Percentiles rank a stretch among this genome's conserved stretches.
Conservation (phyloP, 2,888 invertebrate genomes). For the Pyrocoelia pectoralis region DNA sequence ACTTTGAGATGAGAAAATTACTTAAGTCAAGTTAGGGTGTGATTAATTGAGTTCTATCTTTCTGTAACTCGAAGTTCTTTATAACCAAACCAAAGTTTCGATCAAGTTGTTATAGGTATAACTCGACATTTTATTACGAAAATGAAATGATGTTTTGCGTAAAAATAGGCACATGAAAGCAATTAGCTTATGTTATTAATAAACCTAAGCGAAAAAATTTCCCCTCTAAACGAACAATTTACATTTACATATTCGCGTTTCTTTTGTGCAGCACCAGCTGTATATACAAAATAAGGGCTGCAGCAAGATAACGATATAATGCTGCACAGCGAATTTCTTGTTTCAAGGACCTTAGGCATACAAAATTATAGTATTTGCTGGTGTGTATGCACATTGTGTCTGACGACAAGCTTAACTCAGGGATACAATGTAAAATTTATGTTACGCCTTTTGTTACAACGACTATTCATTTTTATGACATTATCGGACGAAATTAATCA, state of each 20-base stretch:
- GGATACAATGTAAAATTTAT: not conserved
- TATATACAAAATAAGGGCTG: not conserved
- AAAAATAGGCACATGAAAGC: too few relatives aligned
- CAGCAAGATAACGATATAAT: not conserved
- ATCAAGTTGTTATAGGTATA: too few relatives aligned
- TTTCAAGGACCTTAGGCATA: not conserved
- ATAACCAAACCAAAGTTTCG: too few relatives aligned
- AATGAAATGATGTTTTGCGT: too few relatives aligned
- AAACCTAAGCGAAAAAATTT: too few relatives aligned
- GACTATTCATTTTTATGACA: not conserved
- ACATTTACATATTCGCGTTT: not conserved
- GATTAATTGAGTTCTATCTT: too few relatives aligned
- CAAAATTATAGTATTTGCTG: too few relatives aligned
- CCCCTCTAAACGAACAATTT: not conserved
- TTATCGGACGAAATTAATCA: not conserved
- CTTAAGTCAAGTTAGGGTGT: too few relatives aligned
- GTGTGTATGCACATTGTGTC: not conserved
- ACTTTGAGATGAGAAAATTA: too few relatives aligned
- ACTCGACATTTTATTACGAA: too few relatives aligned
- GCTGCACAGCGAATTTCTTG: not conserved
- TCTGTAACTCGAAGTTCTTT: too few relatives aligned
- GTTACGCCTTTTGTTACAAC: not conserved
- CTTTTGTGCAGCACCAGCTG: slow-evolving; percentile 1
- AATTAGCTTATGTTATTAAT: too few relatives aligned
- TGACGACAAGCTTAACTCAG: not conserved